phyloP scores from a whole-genome alignment of 1,140 invertebrate species.

The Helicoverpa zea region DNA sequence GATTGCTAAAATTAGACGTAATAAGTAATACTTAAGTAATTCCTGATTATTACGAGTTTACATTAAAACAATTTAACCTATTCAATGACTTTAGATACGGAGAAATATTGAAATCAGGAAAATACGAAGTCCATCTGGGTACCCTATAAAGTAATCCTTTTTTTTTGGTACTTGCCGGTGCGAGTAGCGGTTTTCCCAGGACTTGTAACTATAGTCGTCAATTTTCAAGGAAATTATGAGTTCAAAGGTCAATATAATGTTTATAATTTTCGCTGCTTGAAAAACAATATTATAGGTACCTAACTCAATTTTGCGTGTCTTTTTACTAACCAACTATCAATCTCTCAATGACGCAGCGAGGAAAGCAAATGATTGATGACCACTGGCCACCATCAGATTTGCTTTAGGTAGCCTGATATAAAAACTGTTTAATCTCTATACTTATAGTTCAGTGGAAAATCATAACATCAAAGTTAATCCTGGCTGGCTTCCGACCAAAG shows the following conservation, averaged over 20 bases:
- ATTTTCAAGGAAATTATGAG: no score
- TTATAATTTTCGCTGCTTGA: no score
- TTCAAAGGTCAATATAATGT: no score
- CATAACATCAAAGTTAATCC: constrained; percentile 37
- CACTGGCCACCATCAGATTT: neutral
- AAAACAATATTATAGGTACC: no score
- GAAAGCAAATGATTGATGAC: constrained; percentile 26
- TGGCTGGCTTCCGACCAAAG: constrained; percentile 44
- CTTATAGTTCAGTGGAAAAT: constrained; percentile 23
- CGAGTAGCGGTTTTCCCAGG: no score
- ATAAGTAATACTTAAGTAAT: neutral
- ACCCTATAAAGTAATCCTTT: no score
- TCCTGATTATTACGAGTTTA: neutral
- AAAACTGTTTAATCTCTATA: constrained; percentile 29
- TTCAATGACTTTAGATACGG: no score
- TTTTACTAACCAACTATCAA: neutral
- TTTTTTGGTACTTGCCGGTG: no score
- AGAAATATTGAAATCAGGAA: no score
- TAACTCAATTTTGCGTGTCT: neutral
- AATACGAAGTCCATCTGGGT: no score
- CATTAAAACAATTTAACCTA: no score
- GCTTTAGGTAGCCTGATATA: constrained; percentile 4
- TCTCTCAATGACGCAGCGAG: constrained; percentile 26
- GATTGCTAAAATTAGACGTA: neutral
- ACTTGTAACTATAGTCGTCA: no score